Conservation (phyloP, 2,797 vertebrate species). For the Sebastiscus albofasciatus region DNA sequence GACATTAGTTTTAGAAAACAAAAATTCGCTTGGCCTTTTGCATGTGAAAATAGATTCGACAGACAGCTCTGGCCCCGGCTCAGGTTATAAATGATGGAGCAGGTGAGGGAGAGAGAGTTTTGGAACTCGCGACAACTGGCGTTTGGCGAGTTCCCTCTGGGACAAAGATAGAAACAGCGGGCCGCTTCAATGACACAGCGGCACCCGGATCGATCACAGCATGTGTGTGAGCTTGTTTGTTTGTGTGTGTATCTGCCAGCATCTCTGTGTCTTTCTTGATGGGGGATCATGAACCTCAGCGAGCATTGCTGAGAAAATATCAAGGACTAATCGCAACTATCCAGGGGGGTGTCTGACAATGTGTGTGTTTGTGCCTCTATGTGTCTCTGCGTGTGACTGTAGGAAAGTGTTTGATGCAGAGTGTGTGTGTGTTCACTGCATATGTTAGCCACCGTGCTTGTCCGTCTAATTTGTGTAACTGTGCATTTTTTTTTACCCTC, state of each 20-base stretch:
- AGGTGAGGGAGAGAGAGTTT: slow-evolving; percentile 26
- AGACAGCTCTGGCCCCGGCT: slow-evolving; percentile 59
- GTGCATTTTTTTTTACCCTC: background rate
- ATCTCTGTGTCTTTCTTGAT: slow-evolving; percentile 43
- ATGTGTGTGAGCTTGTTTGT: slow-evolving; percentile 25
- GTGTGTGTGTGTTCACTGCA: background rate
- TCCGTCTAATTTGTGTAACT: slow-evolving; percentile 27
- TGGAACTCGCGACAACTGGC: slow-evolving; percentile 72
- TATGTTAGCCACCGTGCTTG: background rate
- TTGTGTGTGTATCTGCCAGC: slow-evolving; percentile 19
- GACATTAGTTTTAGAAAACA: slow-evolving; percentile 74
- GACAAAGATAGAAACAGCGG: slow-evolving; percentile 69
- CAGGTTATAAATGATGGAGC: slow-evolving; percentile 60
- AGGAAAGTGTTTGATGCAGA: background rate
- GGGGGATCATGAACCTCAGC: slow-evolving; percentile 39
- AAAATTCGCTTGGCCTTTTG: slow-evolving; percentile 62
- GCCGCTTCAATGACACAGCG: slow-evolving; percentile 68
- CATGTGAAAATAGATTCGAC: slow-evolving; percentile 57
- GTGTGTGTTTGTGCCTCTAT: slow-evolving; percentile 13
- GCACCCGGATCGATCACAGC: slow-evolving; percentile 47
- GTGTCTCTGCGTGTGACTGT: slow-evolving; percentile 14
- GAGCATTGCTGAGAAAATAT: slow-evolving; percentile 47
- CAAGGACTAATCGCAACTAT: slow-evolving; percentile 49
- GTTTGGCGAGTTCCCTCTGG: slow-evolving; percentile 67
- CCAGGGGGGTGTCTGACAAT: slow-evolving; percentile 38